Evolutionary conservation across 2,113 vertebrate species (phyloP), one percentile per base, ranked within the genome.

Genomic region (Cyanistes caeruleus): DNA sequence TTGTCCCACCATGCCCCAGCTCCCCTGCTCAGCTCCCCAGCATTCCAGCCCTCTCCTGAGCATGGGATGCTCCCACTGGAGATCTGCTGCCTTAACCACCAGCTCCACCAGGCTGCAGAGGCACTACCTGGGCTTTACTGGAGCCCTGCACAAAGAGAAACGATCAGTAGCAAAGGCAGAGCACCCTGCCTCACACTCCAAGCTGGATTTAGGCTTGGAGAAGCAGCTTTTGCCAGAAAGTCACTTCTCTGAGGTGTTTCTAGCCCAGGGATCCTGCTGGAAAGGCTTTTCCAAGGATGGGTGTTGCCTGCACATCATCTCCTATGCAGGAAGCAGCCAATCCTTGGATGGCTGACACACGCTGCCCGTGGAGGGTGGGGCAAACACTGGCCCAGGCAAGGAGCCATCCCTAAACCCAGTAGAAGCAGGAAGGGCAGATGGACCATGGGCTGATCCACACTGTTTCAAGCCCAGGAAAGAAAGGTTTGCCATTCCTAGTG

Each of bases 361-460:
- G 0, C 69, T 31, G 59, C 21, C 75, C 58, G 15, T 41, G 44
- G 39, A 84, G 48, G 18, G 35, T 2, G 35, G 44, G n/a, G 17
- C 37, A 6, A 44, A 39, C 7, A 0, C 5, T 27, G 39, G 28
- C 64, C 39, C 2, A 1, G 72, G 33, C 56, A 37, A 76, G 72
- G 51, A 70, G 22, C 37, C 46, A 65, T 18, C 30, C 82, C 21
- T 35, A 23, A 80, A 23, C 12, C 3, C 2, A 41, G 39, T 0
- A 1, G 4, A 59, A 55, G 43, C 0, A 2, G 15, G 31, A 72
- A 76, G 39, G 39, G n/a, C 64, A 73, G 74, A 51, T 0, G 2
- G 59, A 68, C 33, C 64, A 53, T 0, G 5, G 64, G 3, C 31
- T 48, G 58, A 59, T 30, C 48, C 0, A 0, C 27, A 20, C 33